phyloP scores from a whole-genome alignment of 2,888 invertebrate species.

The Drosophila greeni region DNA sequence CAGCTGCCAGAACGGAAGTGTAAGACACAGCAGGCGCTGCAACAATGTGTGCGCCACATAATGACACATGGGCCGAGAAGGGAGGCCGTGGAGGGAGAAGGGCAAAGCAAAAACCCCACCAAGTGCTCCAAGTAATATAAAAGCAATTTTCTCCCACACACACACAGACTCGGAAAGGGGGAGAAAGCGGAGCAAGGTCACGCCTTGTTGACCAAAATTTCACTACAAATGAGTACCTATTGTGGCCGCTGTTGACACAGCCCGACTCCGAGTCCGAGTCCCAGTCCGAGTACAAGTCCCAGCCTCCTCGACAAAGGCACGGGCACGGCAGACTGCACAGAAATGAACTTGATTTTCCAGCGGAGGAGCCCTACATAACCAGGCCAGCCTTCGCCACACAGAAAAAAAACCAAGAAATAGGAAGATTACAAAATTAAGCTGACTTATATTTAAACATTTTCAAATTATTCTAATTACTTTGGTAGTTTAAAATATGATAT shows the following conservation, averaged over 20 bases:
- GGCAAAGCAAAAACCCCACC: constrained; percentile 22
- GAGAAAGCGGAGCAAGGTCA: constrained; percentile 55
- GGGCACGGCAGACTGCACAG: constrained; percentile 51
- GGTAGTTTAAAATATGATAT: neutral
- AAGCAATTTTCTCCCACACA: constrained; percentile 48
- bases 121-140: constrained; percentile 48
- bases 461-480: neutral
- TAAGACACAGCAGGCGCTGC: constrained; percentile 62
- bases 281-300: constrained; percentile 15
- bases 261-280: constrained; percentile 22
- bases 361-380: constrained; percentile 13
- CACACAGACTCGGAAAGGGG: neutral
- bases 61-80: constrained; percentile 44
- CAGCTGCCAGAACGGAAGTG: constrained; percentile 60
- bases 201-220: constrained; percentile 58
- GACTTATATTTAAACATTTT: neutral
- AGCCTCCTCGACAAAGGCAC: constrained; percentile 24
- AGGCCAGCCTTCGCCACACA: neutral
- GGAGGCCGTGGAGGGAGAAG: constrained; percentile 5
- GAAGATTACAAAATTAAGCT: neutral
- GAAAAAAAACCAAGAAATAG: neutral
- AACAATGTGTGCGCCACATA: constrained; percentile 53
- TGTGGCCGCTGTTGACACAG: constrained; percentile 43
- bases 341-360: constrained; percentile 63
- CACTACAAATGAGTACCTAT: constrained; percentile 50